These are phyloP conservation scores for Bembecia ichneumoniformis DNA, from an alignment of 2,888 invertebrate species.

Conservation along the genomic window DNA sequence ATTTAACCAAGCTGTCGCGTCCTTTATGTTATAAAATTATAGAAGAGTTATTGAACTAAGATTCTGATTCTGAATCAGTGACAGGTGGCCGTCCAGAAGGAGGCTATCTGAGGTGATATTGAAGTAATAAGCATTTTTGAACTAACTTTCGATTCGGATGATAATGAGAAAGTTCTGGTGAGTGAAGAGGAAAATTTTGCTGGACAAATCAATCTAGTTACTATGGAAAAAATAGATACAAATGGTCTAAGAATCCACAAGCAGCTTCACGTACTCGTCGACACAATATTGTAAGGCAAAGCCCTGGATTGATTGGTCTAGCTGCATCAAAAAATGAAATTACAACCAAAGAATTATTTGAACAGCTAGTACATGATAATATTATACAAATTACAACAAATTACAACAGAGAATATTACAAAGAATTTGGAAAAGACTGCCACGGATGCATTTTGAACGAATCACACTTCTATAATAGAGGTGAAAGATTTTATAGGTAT, in stretches of 20 bases:
- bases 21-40: slow-evolving; percentile 5
- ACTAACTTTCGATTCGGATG: slow-evolving; percentile 7
- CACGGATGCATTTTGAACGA: neutral
- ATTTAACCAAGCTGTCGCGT: slow-evolving; percentile 5
- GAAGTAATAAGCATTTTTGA: slow-evolving; percentile 7
- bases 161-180: slow-evolving; percentile 4
- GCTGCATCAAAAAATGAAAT: slow-evolving; percentile 6
- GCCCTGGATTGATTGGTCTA: slow-evolving; percentile 6
- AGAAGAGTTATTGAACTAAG: slow-evolving; percentile 6
- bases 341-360: slow-evolving; percentile 7
- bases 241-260: slow-evolving; percentile 9
- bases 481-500: slow-evolving; percentile 1
- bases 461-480: neutral
- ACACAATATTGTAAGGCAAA: slow-evolving; percentile 6
- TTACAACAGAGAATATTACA: slow-evolving; percentile 1
- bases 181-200: slow-evolving; percentile 6
- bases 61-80: slow-evolving; percentile 7
- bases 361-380: slow-evolving; percentile 9
- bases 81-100: slow-evolving; percentile 10
- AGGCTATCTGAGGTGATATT: slow-evolving; percentile 4
- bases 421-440: neutral
- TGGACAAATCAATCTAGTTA: slow-evolving; percentile 4
- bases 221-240: slow-evolving; percentile 9
- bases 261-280: slow-evolving; percentile 7
- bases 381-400: neutral